These are phyloP conservation scores for Callimorpha dominula DNA, from an alignment of 2,888 invertebrate species.

Conservation along the genomic window DNA sequence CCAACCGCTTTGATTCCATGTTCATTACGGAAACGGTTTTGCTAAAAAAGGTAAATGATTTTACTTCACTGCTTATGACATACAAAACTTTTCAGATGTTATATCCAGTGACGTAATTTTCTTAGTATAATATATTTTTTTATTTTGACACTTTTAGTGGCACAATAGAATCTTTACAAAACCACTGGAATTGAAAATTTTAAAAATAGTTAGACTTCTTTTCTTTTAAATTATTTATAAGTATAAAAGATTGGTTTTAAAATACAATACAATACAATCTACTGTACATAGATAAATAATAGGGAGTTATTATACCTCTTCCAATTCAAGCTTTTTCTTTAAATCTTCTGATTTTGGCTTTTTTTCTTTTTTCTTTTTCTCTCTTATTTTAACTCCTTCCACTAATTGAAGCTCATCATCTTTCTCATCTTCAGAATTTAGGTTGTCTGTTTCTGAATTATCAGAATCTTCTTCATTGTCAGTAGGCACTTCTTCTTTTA, in stretches of 20 bases:
- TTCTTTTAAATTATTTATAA: too few species aligned
- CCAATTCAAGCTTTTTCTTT: slow-evolving; percentile 79
- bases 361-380: slow-evolving; percentile 77
- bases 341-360: slow-evolving; percentile 79
- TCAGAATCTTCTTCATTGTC: slow-evolving; percentile 61
- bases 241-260: too few species aligned
- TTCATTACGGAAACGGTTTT: slow-evolving; percentile 91
- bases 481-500: slow-evolving; percentile 59
- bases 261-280: too few species aligned
- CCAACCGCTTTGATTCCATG: slow-evolving; percentile 93
- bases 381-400: slow-evolving; percentile 75
- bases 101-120: too few species aligned
- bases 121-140: too few species aligned
- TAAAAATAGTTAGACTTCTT: too few species aligned
- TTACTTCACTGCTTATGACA: too few species aligned
- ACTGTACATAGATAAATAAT: too few species aligned
- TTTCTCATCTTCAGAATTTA: slow-evolving; percentile 30
- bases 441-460: slow-evolving; percentile 42
- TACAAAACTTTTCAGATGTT: too few species aligned
- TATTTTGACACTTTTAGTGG: too few species aligned
- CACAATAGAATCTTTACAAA: too few species aligned
- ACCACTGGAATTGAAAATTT: too few species aligned
- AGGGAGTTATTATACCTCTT: slow-evolving; percentile 65
- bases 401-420: slow-evolving; percentile 71
- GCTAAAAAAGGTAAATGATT: slow-evolving; percentile 71